Conservation (phyloP, 2,888 invertebrate species). For the Spodoptera exigua region DNA sequence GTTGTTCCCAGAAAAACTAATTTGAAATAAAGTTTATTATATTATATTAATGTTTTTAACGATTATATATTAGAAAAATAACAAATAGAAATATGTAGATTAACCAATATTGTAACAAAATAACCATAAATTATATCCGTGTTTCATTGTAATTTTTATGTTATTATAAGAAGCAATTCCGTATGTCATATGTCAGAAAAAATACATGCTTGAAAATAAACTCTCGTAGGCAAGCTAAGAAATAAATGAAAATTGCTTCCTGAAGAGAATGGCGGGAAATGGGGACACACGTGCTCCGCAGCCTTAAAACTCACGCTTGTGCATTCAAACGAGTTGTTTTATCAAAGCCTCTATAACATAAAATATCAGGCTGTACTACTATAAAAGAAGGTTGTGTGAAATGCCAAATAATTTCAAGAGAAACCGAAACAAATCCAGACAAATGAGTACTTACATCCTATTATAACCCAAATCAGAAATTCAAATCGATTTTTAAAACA, state of each 20-base stretch:
- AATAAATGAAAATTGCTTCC: conserved; percentile 26
- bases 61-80: too few species aligned
- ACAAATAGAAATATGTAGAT: too few species aligned
- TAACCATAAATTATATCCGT: too few species aligned
- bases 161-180: background rate
- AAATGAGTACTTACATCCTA: too few species aligned
- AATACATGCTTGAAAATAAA: conserved; percentile 7
- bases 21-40: too few species aligned
- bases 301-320: conserved; percentile 19
- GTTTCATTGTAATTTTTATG: background rate
- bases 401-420: too few species aligned
- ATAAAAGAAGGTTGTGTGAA: too few species aligned
- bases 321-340: conserved; percentile 14
- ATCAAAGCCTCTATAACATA: conserved; percentile 3
- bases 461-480: too few species aligned
- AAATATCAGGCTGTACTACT: background rate
- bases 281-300: conserved; percentile 12
- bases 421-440: too few species aligned
- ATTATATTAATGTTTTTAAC: too few species aligned
- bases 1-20: too few species aligned
- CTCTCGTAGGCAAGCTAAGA: conserved; percentile 5
- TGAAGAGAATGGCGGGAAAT: conserved; percentile 19
- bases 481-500: background rate
- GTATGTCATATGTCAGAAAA: conserved; percentile 5
- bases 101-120: too few species aligned